Percentiles rank a stretch among this genome's conserved stretches.
Evolutionary conservation across 2,888 invertebrate species (phyloP).

Genomic region (Nudaria mundana): DNA sequence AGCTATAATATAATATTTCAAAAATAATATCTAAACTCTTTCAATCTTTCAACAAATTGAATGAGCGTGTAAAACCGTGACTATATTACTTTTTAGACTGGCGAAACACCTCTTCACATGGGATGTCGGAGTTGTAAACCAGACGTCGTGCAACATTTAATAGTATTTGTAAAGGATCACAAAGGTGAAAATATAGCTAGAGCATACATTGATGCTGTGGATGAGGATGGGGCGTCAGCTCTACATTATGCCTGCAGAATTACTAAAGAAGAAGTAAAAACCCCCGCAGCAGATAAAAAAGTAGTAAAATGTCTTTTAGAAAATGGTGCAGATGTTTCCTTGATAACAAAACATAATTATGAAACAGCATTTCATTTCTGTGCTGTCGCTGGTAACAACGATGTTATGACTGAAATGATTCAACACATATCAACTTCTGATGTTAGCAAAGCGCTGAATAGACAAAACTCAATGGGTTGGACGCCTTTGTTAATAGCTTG

Average conservation of each 20-base stretch:
- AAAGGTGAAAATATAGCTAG: slow-evolving; percentile 89
- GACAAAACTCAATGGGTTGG: slow-evolving; percentile 97
- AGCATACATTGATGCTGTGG: slow-evolving; percentile 92
- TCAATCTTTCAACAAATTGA: too few relatives aligned
- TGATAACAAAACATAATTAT: slow-evolving; percentile 91
- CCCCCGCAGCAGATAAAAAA: slow-evolving; percentile 89
- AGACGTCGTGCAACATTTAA: slow-evolving; percentile 92
- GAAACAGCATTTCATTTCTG: slow-evolving; percentile 98
- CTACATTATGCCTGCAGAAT: slow-evolving; percentile 97
- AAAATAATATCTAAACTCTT: too few relatives aligned
- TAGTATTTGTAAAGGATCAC: slow-evolving; percentile 89
- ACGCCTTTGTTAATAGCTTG: slow-evolving; percentile 98
- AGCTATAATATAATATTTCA: too few relatives aligned
- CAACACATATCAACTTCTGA: slow-evolving; percentile 93
- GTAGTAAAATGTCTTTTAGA: slow-evolving; percentile 94
- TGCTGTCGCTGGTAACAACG: slow-evolving; percentile 97
- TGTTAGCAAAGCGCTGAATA: slow-evolving; percentile 96
- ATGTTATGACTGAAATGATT: slow-evolving; percentile 96
- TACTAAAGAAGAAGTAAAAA: slow-evolving; percentile 88
- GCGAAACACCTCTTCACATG: slow-evolving; percentile 97
- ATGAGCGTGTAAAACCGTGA: too few relatives aligned
- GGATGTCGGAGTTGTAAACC: slow-evolving; percentile 93
- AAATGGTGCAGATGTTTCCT: slow-evolving; percentile 93
- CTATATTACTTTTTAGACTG: slow-evolving; percentile 83
- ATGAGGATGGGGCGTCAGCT: slow-evolving; percentile 95